Evolutionary conservation across 2,797 vertebrate genomes (phyloP), one percentile per base, ranked within the genome.

Genomic region (Diplodus sargus): DNA sequence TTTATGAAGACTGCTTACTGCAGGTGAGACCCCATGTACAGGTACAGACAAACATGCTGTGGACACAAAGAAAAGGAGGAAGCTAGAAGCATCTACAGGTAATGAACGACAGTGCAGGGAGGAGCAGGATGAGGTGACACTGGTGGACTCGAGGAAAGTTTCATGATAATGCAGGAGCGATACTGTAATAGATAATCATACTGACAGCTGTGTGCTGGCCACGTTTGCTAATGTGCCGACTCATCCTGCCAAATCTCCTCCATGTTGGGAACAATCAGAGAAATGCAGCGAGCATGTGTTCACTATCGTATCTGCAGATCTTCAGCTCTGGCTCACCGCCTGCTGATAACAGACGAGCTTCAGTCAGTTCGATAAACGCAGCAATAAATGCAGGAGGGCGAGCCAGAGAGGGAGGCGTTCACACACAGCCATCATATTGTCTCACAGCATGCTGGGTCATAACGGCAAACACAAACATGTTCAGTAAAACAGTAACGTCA

Each of bases 231-330:
- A 45, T 43, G 11, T 13, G 30, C 47, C 25, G 4, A 42, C 34
- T 17, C 22, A 3, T 61, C 13, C 71, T n/a, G 60, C 58, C 34
- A 65, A 75, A 60, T 47, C 65, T 43, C 18, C 52, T 53, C 65
- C 39, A 10, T 16, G 45, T 54, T 66, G 43, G 53, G 42, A 76
- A 48, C 53, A 47, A 17, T 23, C 14, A 20, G 64, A 53, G 64
- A 22, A 66, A 15, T 52, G 28, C 49, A 53, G 64, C 30, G n/a
- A 53, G 52, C 39, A 18, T 56, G 28, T n/a, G 25, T 39, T 52
- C 52, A 54, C 56, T 20, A 39, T 20, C 48, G 30, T 30, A 30
- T 70, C 53, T 48, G 54, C 67, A 60, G 68, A 53, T 64, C 13
- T 47, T 25, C 39, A 28, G 54, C 54, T 30, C 23, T n/a, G 54